Conservation (phyloP, 2,113 vertebrate species). For the Dasyprocta punctata region DNA sequence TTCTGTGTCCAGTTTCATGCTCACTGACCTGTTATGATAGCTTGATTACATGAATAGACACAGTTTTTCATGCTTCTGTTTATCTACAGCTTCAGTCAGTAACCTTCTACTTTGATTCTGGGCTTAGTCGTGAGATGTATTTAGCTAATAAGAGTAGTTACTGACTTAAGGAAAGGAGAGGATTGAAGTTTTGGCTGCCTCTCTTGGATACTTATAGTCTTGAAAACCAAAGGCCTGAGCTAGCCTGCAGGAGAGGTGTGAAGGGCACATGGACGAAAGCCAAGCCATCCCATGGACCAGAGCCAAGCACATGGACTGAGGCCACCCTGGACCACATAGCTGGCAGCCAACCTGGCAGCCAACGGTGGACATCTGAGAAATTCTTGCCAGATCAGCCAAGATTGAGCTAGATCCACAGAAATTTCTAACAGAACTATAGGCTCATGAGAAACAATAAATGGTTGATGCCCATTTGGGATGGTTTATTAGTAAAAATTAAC, state of each 20-base stretch:
- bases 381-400: constrained; percentile 1
- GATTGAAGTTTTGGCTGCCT: constrained; percentile 9
- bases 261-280: not conserved
- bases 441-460: constrained; percentile 19
- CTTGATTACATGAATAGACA: not conserved
- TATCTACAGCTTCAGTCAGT: not conserved
- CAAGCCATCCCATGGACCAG: not conserved
- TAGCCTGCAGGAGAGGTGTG: not conserved
- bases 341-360: not conserved
- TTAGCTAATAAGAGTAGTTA: constrained; percentile 19
- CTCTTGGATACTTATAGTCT: not conserved
- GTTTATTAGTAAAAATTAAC: not conserved
- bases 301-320: not conserved
- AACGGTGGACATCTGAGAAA: not conserved
- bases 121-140: not conserved
- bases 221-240: not conserved
- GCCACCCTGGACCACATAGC: not conserved
- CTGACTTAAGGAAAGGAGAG: not conserved
- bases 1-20: constrained; percentile 12
- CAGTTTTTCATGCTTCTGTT: not conserved
- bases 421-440: not conserved
- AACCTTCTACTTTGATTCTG: not conserved
- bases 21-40: not conserved
- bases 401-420: not conserved
- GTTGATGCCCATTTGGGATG: not conserved